A percentile compares a stretch with the other conserved stretches of the same genome.
phyloP scores from a whole-genome alignment of 2,797 vertebrate genomes.

The Galago senegalensis region DNA sequence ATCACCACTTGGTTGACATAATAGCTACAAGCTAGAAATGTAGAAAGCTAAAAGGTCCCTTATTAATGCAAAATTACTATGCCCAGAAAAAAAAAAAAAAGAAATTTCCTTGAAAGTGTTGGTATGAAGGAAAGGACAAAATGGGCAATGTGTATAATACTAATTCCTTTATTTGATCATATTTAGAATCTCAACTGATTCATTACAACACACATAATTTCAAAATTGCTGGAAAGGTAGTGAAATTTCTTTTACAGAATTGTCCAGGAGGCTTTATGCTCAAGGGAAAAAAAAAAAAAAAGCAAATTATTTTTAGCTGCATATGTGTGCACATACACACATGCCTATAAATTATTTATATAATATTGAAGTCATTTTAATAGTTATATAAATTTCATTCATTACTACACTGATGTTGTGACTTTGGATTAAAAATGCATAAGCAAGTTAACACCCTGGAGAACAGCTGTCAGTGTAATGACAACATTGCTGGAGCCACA shows the following conservation, averaged over 20 bases:
- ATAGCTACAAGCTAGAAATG: not conserved
- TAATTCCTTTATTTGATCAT: slow-evolving; percentile 11
- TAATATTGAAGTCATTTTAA: slow-evolving; percentile 22
- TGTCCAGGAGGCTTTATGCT: slow-evolving; percentile 12
- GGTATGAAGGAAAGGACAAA: not conserved
- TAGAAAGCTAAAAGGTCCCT: not conserved
- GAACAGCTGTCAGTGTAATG: slow-evolving; percentile 58
- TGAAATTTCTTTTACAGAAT: not conserved
- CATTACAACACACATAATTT: not conserved
- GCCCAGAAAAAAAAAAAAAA: slow-evolving; percentile 10
- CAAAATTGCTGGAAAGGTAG: slow-evolving; percentile 8
- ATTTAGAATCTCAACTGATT: slow-evolving; percentile 29
- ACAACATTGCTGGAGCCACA: slow-evolving; percentile 47
- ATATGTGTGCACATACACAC: not conserved
- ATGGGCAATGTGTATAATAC: not conserved
- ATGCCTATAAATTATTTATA: not conserved
- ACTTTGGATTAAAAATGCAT: slow-evolving; percentile 70
- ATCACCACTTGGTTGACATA: not conserved
- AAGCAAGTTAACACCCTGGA: slow-evolving; percentile 52
- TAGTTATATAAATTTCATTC: slow-evolving; percentile 52
- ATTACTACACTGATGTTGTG: slow-evolving; percentile 35
- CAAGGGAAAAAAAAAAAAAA: not conserved
- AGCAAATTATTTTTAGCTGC: slow-evolving; percentile 9
- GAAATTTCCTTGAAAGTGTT: not conserved
- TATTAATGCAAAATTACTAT: slow-evolving; percentile 14